Base-by-base conservation (phyloP, 2,888 invertebrate genomes). In the Xylota segnis region DNA sequence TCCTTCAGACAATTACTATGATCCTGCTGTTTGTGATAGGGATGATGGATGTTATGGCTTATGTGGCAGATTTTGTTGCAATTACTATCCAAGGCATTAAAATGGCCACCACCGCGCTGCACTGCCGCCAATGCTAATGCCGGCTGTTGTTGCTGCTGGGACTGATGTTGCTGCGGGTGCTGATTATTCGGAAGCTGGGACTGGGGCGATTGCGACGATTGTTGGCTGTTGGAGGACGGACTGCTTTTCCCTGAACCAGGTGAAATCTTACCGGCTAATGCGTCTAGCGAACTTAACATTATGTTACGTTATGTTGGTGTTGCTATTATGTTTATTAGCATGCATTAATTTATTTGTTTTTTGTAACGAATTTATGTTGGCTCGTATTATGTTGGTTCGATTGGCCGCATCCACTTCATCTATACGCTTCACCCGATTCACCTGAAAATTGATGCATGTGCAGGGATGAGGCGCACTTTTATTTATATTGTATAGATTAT, bases 231-330 rank as follows among this genome's bases (percentile, higher is more conserved):
- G 87, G 82, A 84, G 88, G 89, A 89, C 88, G 90, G 90, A 90
- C 90, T 89, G 83, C 84, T 88, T 87, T 90, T 91, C 78, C 90
- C 94, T 92, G 94, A 94, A 93, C 96, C 96, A 91, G 97, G 97
- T 92, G 97, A 97, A 93, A 97, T 96, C 93, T 97, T 97, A 92
- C 96, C 96, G 93, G 97, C 97, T 93, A 97, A 94, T 92, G 96
- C 95, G 94, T 97, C 97, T 93, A 97, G 94, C 90, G 97, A 96
- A 93, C 96, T 96, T 93, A 97, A 94, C 97, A 97, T 97, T 92
- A 89, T 90, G 89, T 89, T 92, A 87, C 91, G 91, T 88, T 71
- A 77, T 81, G 65, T 79, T 83, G 71, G 63, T 50, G 29, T 88
- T 81, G 72, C 65, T 65, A 32, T 76, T 70, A 71, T 81, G 50